phyloP scores from a whole-genome alignment of 2,888 invertebrate species.

The Bombylius discolor region DNA sequence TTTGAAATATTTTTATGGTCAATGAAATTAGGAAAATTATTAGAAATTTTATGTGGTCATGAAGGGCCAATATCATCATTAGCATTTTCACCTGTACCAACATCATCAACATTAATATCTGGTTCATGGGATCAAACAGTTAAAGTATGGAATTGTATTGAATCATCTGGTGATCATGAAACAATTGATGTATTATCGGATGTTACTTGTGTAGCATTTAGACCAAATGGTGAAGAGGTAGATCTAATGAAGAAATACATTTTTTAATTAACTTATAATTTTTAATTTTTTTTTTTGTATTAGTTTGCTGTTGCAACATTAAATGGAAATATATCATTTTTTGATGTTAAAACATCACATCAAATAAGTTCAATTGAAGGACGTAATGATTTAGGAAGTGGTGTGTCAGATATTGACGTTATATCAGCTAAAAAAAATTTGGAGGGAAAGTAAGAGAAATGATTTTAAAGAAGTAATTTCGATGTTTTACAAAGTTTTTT shows the following conservation, averaged over 20 bases:
- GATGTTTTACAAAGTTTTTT: background rate
- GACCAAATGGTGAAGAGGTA: slow-evolving; percentile 79
- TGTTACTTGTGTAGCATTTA: slow-evolving; percentile 70
- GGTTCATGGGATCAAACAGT: slow-evolving; percentile 93
- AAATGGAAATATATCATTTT: slow-evolving; percentile 73
- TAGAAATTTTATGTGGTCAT: slow-evolving; percentile 87
- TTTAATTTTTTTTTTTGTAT: background rate
- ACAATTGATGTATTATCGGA: slow-evolving; percentile 65
- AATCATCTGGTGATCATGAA: slow-evolving; percentile 67
- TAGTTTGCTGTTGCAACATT: slow-evolving; percentile 82
- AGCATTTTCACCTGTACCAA: slow-evolving; percentile 59
- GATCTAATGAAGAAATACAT: background rate
- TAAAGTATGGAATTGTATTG: slow-evolving; percentile 83
- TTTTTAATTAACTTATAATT: background rate
- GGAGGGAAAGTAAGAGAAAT: slow-evolving; percentile 60
- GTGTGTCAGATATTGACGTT: slow-evolving; percentile 67
- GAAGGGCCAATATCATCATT: slow-evolving; percentile 81
- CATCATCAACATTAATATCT: slow-evolving; percentile 67
- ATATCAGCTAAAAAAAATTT: slow-evolving; percentile 76
- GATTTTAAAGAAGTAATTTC: too few species aligned
- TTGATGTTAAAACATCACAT: slow-evolving; percentile 53
- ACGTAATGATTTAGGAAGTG: slow-evolving; percentile 75
- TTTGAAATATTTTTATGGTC: slow-evolving; percentile 97
- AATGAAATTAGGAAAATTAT: slow-evolving; percentile 75
- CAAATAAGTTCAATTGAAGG: slow-evolving; percentile 79